Percentiles rank a stretch among this genome's conserved stretches.
Conservation (phyloP, 2,113 vertebrate species). For the Tetraodon nigroviridis region DNA sequence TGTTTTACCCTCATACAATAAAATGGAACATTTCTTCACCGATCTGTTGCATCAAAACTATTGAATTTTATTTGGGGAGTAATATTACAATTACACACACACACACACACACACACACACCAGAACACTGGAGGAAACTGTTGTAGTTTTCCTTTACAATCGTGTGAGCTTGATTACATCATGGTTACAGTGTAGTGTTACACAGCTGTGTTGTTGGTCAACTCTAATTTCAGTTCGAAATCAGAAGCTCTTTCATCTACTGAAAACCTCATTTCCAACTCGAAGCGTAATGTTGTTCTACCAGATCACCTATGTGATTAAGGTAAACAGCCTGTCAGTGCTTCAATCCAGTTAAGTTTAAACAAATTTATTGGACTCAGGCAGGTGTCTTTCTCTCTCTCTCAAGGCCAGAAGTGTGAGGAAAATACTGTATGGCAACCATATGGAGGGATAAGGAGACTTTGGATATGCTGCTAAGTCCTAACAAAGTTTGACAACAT, state of each 20-base stretch:
- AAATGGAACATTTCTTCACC: neutral
- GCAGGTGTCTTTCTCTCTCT: too few relatives aligned
- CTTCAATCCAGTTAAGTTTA: conserved; percentile 20
- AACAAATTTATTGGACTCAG: too few relatives aligned
- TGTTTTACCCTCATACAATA: neutral
- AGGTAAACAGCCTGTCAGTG: conserved; percentile 55
- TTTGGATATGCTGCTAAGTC: conserved; percentile 28
- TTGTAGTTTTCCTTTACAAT: too few relatives aligned
- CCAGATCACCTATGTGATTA: conserved; percentile 38
- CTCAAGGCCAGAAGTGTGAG: conserved; percentile 7
- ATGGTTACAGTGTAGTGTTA: neutral
- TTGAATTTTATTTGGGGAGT: too few relatives aligned
- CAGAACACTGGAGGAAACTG: too few relatives aligned
- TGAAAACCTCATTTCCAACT: conserved; percentile 26
- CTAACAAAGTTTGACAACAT: conserved; percentile 74
- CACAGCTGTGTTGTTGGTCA: conserved; percentile 23
- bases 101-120: too few relatives aligned
- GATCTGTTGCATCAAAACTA: too few relatives aligned
- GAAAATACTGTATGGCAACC: conserved; percentile 59
- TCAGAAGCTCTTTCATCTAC: conserved; percentile 42
- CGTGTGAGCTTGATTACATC: neutral
- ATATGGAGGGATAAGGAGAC: conserved; percentile 43
- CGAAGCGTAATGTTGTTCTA: conserved; percentile 53
- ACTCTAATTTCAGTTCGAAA: conserved; percentile 28
- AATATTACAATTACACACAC: too few relatives aligned